Conservation (phyloP, 2,113 vertebrate species). For the Proterorhinus semilunaris region DNA sequence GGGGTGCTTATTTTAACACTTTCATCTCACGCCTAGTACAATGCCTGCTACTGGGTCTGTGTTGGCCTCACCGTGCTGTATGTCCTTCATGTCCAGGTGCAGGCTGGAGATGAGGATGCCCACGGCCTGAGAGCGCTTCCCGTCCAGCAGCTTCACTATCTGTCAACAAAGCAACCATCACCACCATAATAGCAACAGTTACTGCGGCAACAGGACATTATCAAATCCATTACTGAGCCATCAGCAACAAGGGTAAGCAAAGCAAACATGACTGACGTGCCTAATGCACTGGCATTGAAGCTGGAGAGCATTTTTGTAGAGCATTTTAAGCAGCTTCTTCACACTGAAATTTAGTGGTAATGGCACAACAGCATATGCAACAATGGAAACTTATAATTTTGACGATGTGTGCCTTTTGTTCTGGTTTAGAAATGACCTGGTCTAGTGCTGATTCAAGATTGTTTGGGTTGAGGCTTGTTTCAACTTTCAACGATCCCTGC, state of each 20-base stretch:
- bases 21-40: too few relatives aligned
- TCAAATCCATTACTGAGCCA: constrained; percentile 39
- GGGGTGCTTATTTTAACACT: too few relatives aligned
- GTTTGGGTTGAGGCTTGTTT: not conserved
- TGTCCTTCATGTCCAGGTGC: constrained; percentile 97
- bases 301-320: too few relatives aligned
- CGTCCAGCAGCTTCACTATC: constrained; percentile 93
- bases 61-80: constrained; percentile 84
- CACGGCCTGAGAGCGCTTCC: constrained; percentile 92
- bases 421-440: too few relatives aligned
- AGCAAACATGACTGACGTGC: constrained; percentile 6
- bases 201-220: constrained; percentile 36
- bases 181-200: constrained; percentile 23
- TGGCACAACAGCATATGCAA: too few relatives aligned
- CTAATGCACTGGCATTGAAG: not conserved
- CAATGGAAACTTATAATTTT: too few relatives aligned
- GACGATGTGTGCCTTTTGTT: too few relatives aligned
- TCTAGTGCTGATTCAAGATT: too few relatives aligned
- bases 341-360: not conserved
- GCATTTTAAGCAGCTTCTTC: not conserved
- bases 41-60: not conserved
- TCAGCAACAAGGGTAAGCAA: constrained; percentile 21
- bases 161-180: constrained; percentile 47
- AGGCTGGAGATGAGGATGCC: constrained; percentile 98
- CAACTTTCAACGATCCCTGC: not conserved